These are phyloP conservation scores for Saccopteryx leptura DNA, from an alignment of 2,113 vertebrate genomes.

Conservation along the genomic window DNA sequence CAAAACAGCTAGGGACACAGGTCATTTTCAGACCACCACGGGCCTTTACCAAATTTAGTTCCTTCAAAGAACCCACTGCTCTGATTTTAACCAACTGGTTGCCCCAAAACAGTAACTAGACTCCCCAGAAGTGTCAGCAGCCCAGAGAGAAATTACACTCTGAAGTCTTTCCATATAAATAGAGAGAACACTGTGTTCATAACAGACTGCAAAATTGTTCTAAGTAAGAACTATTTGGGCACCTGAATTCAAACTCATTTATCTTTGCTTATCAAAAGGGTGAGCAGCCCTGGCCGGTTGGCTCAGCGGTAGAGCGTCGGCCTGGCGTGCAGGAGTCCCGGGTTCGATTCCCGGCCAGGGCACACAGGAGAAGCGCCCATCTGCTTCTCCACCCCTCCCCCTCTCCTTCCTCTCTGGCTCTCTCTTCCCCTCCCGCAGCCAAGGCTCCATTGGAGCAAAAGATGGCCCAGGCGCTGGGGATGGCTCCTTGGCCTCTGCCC, in stretches of 20 bases:
- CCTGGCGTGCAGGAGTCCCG: too few species aligned
- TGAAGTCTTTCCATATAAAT: conserved; percentile 67
- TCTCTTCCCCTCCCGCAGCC: too few species aligned
- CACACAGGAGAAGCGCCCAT: too few species aligned
- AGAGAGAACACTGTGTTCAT: conserved; percentile 69
- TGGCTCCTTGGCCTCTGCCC: too few species aligned
- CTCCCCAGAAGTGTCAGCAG: conserved; percentile 70
- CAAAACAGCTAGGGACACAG: conserved; percentile 41
- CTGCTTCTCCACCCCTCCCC: too few species aligned
- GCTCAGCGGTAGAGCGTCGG: too few species aligned
- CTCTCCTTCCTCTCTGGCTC: too few species aligned
- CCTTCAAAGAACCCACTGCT: conserved; percentile 47
- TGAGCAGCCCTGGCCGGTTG: not conserved
- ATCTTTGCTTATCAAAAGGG: conserved; percentile 54
- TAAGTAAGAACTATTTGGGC: conserved; percentile 63
- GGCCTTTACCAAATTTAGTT: conserved; percentile 59
- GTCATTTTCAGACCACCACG: not conserved
- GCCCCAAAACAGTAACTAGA: conserved; percentile 73
- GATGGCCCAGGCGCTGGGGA: too few species aligned
- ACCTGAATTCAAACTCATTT: conserved; percentile 66
- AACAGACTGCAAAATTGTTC: conserved; percentile 58
- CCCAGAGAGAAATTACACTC: conserved; percentile 70
- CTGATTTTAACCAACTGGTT: conserved; percentile 60
- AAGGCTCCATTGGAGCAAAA: too few species aligned
- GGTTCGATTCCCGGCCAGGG: too few species aligned